Conservation (phyloP, 2,888 invertebrate species). For the Carcina quercana region DNA sequence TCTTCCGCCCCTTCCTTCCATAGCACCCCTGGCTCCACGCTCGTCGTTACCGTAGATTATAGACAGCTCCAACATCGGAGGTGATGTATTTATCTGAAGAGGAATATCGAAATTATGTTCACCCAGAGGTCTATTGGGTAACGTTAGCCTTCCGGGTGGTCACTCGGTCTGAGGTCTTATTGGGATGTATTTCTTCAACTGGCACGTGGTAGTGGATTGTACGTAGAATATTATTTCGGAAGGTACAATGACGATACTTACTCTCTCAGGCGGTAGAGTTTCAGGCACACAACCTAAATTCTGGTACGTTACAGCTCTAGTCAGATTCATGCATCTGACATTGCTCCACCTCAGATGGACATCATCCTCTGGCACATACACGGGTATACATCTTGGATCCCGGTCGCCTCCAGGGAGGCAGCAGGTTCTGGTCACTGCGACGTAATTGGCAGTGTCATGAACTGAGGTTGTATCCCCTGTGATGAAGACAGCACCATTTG, state of each 20-base stretch:
- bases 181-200: too few relatives aligned
- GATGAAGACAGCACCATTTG: constrained; percentile 8
- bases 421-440: constrained; percentile 12
- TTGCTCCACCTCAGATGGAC: constrained; percentile 26
- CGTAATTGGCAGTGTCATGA: constrained; percentile 19
- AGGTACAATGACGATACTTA: constrained; percentile 11
- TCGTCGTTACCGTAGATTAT: constrained; percentile 25
- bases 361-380: constrained; percentile 30
- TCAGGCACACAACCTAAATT: constrained; percentile 27
- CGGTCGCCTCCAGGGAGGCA: constrained; percentile 11
- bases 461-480: constrained; percentile 15
- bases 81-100: constrained; percentile 29
- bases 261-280: constrained; percentile 27
- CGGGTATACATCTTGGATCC: constrained; percentile 29
- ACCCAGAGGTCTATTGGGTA: too few relatives aligned
- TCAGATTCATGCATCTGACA: constrained; percentile 37
- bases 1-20: constrained; percentile 23
- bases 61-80: constrained; percentile 34
- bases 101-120: too few relatives aligned
- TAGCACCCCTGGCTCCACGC: constrained; percentile 9
- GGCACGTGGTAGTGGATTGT: not conserved
- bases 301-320: constrained; percentile 35
- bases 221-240: not conserved
- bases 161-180: too few relatives aligned
- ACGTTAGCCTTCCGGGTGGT: too few relatives aligned